These are phyloP conservation scores for Ectobius pallidus DNA, from an alignment of 2,888 invertebrate genomes.

Conservation along the genomic window DNA sequence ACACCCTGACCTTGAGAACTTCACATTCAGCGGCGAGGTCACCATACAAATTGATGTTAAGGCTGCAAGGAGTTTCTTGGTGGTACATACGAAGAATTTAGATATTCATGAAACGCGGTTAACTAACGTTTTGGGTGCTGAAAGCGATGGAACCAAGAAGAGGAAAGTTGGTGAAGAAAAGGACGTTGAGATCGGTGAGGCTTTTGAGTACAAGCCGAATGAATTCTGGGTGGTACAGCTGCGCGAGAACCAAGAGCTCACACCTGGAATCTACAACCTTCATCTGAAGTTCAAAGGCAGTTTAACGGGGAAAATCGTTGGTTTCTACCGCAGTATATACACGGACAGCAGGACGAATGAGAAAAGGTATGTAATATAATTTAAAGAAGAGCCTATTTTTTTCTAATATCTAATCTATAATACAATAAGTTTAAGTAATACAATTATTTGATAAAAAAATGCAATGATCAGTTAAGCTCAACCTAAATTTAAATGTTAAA, in stretches of 20 bases:
- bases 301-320: conserved; percentile 62
- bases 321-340: conserved; percentile 67
- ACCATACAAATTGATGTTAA: conserved; percentile 59
- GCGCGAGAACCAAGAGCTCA: conserved; percentile 46
- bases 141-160: not conserved
- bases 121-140: not conserved
- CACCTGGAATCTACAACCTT: conserved; percentile 54
- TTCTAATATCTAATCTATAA: no score
- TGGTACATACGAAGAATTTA: conserved; percentile 59
- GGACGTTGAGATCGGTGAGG: conserved; percentile 58
- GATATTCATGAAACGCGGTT: conserved; percentile 41
- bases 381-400: no score
- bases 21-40: conserved; percentile 64
- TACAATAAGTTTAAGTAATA: not conserved
- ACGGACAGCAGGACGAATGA: conserved; percentile 47
- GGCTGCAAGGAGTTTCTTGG: conserved; percentile 56
- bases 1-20: conserved; percentile 66
- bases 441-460: no score
- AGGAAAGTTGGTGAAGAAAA: conserved; percentile 53
- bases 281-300: conserved; percentile 61
- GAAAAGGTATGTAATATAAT: conserved; percentile 49
- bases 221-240: conserved; percentile 46
- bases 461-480: no score
- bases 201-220: conserved; percentile 46
- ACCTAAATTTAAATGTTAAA: no score